Conservation (phyloP, 2,113 vertebrate species). For the Microtus richardsoni region DNA sequence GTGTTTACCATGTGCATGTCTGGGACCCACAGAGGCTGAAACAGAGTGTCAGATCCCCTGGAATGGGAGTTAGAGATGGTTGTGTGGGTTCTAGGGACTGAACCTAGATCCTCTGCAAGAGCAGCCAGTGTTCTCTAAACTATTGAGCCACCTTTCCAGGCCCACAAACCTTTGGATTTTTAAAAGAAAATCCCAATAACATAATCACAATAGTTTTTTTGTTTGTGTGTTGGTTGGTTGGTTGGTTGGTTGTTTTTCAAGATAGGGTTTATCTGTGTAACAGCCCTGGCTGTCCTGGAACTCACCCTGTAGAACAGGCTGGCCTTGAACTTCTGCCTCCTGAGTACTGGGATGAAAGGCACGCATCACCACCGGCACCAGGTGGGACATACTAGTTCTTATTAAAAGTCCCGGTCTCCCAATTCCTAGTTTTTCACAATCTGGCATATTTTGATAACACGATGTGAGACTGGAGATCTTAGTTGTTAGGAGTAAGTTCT, state of each 20-base stretch:
- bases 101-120: not conserved
- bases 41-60: not conserved
- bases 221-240: not conserved
- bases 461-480: not conserved
- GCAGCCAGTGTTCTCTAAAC: not conserved
- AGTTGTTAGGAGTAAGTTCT: not conserved
- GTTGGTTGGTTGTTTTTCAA: not conserved
- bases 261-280: not conserved
- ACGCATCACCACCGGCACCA: not conserved
- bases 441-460: conserved; percentile 11
- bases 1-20: not conserved
- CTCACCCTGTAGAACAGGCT: not conserved
- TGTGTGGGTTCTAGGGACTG: not conserved
- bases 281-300: not conserved
- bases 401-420: not conserved
- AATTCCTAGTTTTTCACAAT: conserved; percentile 44
- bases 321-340: not conserved
- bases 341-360: not conserved
- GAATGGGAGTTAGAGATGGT: not conserved
- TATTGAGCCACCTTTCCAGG: not conserved
- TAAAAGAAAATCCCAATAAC: conserved; percentile 38
- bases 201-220: conserved; percentile 25
- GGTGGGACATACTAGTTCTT: not conserved
- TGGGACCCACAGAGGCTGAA: not conserved
- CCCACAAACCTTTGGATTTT: not conserved